Evolutionary conservation across 2,113 vertebrate species (phyloP), one percentile per base, ranked within the genome.

Genomic region (Microcebus lehilahytsara): DNA sequence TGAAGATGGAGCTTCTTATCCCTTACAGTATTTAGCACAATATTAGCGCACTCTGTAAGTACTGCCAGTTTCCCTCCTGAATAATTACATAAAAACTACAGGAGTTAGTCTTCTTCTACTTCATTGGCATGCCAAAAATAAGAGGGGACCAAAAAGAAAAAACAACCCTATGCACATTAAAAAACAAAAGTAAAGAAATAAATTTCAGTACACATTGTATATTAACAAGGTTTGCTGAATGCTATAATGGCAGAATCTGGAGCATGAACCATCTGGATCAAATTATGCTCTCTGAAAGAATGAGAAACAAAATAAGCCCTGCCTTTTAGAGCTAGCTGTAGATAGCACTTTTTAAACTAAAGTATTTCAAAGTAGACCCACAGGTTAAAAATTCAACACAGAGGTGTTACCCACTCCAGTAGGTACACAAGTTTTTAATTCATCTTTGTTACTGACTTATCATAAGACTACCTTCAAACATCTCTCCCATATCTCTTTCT

Each of bases 381-480:
- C 77, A 89, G 19, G 46, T 93, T 93, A 91, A 89, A 96, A 96
- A 88, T 79, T 60, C n/a, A 95, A 92, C 34, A 58, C 11, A 97
- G 40, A 66, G 3, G 9, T 88, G 10, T 64, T 81, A 92, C 51
- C 25, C 34, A 71, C 27, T 66, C 32, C 53, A 20, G 17, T 89
- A 67, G 89, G 51, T 79, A 17, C 56, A 77, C 46, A 92, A 64
- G 58, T 87, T 92, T 83, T 94, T 42, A 80, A 72, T 51, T 75
- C 67, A 81, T 80, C 84, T 89, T 66, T 96, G 85, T 79, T 96
- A 96, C 34, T 91, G 40, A 94, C 34, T 77, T 53, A 75, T 40
- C 66, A 12, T 46, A 92, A 78, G n/a, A 77, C n/a, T 22, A 71
- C 42, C 23, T 58, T 89, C 87, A 97, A 51, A 42, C 19, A 79